Evolutionary conservation across 2,888 invertebrate species (phyloP).

Genomic region (Calephelis perditalis): DNA sequence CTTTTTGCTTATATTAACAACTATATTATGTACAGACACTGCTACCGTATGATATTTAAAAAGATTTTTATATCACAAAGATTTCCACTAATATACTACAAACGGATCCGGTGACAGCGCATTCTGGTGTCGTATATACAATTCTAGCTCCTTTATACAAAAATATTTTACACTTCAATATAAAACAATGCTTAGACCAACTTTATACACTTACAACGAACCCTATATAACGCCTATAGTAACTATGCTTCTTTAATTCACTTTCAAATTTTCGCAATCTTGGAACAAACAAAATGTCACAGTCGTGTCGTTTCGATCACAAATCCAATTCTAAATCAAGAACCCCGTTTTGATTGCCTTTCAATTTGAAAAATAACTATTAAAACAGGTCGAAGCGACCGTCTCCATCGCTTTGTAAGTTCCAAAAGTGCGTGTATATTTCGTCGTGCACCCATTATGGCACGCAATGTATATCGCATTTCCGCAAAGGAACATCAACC

Average conservation of each 20-base stretch:
- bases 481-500: conserved; percentile 13
- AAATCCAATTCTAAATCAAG: too few species aligned
- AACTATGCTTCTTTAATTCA: not conserved
- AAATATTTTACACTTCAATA: conserved; percentile 18
- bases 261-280: too few species aligned
- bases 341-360: too few species aligned
- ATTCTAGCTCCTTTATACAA: conserved; percentile 13
- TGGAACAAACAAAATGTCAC: too few species aligned
- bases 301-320: too few species aligned
- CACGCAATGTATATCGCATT: conserved; percentile 17
- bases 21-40: conserved; percentile 55
- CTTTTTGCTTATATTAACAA: conserved; percentile 58
- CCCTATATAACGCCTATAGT: conserved; percentile 2
- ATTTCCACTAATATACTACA: conserved; percentile 55
- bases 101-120: conserved; percentile 48
- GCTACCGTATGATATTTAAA: conserved; percentile 62
- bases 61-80: conserved; percentile 67
- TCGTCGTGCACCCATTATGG: conserved; percentile 10
- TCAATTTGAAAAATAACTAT: too few species aligned
- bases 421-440: too few species aligned
- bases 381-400: too few species aligned
- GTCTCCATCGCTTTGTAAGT: too few species aligned
- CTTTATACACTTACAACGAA: conserved; percentile 12
- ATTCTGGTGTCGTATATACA: conserved; percentile 34
- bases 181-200: not conserved